Percentiles rank a stretch among this genome's conserved stretches.
These are phyloP conservation scores for Parambassis ranga DNA, from an alignment of 2,797 vertebrate species.

Conservation along the genomic window DNA sequence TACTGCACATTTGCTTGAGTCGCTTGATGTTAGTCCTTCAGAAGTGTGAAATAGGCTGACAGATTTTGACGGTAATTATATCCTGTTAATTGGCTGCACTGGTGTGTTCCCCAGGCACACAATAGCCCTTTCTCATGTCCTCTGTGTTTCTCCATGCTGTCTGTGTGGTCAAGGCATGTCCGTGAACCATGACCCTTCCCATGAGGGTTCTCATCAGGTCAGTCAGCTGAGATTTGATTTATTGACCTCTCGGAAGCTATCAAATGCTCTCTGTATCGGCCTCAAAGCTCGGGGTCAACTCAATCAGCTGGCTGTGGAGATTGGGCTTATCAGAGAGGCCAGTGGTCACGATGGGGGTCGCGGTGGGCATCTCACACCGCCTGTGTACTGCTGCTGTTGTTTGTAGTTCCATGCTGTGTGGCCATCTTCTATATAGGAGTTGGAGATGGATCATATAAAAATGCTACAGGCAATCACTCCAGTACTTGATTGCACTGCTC, in stretches of 20 bases:
- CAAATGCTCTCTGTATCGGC: not conserved
- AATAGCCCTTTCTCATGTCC: not conserved
- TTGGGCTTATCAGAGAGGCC: slow-evolving; percentile 46
- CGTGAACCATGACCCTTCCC: slow-evolving; percentile 17
- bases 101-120: not conserved
- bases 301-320: slow-evolving; percentile 24
- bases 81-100: slow-evolving; percentile 22
- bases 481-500: not conserved
- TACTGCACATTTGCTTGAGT: not conserved
- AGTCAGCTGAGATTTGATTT: slow-evolving; percentile 52
- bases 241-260: slow-evolving; percentile 38
- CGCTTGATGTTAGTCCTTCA: not conserved
- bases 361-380: not conserved
- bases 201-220: slow-evolving; percentile 17
- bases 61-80: slow-evolving; percentile 10
- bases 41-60: not conserved
- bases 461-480: not conserved
- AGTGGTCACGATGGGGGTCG: slow-evolving; percentile 21
- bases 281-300: slow-evolving; percentile 39
- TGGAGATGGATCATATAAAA: not conserved
- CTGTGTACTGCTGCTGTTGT: not conserved
- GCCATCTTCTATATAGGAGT: not conserved
- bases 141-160: not conserved
- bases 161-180: not conserved
- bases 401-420: not conserved